Evolutionary conservation across 2,113 vertebrate species (phyloP).

Genomic region (Eudyptes chrysolophus): DNA sequence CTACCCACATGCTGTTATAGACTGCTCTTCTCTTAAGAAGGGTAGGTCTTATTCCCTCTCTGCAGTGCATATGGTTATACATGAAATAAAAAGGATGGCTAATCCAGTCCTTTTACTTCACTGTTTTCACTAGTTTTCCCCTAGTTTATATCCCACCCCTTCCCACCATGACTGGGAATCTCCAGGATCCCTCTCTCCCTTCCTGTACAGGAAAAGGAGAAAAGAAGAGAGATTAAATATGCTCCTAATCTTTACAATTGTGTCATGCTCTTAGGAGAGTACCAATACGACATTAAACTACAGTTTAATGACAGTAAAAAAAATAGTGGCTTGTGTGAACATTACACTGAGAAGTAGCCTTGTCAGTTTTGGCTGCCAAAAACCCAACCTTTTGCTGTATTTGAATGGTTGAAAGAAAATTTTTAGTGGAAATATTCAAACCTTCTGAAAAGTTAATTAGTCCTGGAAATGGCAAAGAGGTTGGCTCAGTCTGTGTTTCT

Average conservation of each 20-base stretch:
- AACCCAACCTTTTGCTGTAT: background rate
- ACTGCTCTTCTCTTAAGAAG: background rate
- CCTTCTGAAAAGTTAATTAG: background rate
- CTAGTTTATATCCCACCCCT: background rate
- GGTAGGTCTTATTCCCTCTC: background rate
- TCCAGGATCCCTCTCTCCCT: background rate
- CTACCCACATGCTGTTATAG: background rate
- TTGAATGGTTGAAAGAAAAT: background rate
- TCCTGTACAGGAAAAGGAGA: background rate
- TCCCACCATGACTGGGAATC: background rate
- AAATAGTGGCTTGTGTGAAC: background rate
- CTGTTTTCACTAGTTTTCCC: background rate
- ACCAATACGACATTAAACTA: background rate
- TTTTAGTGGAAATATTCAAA: background rate
- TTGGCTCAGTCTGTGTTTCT: background rate
- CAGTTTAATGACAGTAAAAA: background rate
- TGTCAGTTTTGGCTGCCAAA: background rate
- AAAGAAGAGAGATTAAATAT: background rate
- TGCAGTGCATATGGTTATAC: background rate
- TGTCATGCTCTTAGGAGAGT: background rate
- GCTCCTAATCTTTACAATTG: background rate
- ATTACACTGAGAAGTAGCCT: background rate
- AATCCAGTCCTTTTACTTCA: background rate
- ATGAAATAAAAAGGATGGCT: background rate
- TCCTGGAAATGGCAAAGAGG: background rate